Evolutionary conservation across 2,888 invertebrate genomes (phyloP), one percentile per base, ranked within the genome.

Genomic region (Andrena flavipes): DNA sequence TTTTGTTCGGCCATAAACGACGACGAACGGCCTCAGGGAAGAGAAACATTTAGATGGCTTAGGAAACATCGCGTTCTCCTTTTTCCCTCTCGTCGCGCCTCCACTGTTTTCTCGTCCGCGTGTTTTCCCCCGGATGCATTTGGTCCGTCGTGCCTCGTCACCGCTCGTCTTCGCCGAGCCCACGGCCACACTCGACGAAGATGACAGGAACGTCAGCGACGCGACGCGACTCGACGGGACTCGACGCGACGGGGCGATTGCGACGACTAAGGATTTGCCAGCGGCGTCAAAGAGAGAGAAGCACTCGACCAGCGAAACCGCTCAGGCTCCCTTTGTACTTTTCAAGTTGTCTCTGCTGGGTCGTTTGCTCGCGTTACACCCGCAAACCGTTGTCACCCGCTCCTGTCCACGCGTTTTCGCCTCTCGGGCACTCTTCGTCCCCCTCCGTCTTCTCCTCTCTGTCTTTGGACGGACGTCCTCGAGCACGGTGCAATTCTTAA

Each of bases 241-340:
- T 42, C 42, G 42, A 42, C 42, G 42, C 42, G 42, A 72, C 73
- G 65, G 67, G 10, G 73, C 74, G 73, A 76, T 80, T 63, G 68
- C 76, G 63, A 77, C 83, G 65, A 67, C 73, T 75, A 77, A 76
- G 79, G 79, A 84, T 82, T 74, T 60, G 80, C 74, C 78, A 74
- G 68, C 80, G 82, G 85, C 87, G 77, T 90, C 90, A 90, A 90
- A 91, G 88, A 71, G 88, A 71, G 85, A 87, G 87, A 87, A 85
- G 81, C 86, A 89, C 87, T 83, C 68, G 83, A 64, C 76, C 82
- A 87, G 84, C 86, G 87, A 91, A 90, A 89, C 75, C 89, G 87
- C 89, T 88, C 88, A 84, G 85, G 83, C 84, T 84, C 72, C 85
- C 88, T 91, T 91, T 91, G 88, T 91, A 87, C 85, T 85, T 83